Conservation (phyloP, 2,888 invertebrate genomes). For the Catotricha subobsoleta region DNA sequence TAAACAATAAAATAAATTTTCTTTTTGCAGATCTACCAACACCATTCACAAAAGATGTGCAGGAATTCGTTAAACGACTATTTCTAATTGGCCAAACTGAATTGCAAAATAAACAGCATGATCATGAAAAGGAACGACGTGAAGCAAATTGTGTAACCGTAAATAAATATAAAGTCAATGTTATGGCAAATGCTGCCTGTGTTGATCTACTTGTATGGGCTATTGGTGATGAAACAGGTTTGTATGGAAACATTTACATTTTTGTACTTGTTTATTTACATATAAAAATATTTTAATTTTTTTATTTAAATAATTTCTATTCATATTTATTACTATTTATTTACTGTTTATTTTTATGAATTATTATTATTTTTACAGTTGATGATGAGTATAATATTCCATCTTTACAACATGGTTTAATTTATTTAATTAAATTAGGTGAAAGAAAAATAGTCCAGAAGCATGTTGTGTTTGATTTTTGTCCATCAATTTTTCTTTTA, state of each 20-base stretch:
- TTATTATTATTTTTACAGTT: conserved; percentile 34
- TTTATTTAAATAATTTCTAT: background rate
- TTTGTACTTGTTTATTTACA: background rate
- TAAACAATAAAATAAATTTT: background rate
- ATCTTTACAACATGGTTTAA: conserved; percentile 53
- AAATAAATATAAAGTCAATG: conserved; percentile 84
- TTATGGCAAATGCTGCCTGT: conserved; percentile 93
- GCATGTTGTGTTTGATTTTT: too few relatives aligned
- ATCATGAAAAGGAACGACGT: conserved; percentile 65
- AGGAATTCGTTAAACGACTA: conserved; percentile 73
- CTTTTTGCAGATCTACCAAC: conserved; percentile 50
- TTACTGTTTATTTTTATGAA: conserved; percentile 1
- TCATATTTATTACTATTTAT: conserved; percentile 7
- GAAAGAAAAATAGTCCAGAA: conserved; percentile 22
- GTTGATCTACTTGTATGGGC: conserved; percentile 97
- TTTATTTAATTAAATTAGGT: conserved; percentile 41
- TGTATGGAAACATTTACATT: conserved; percentile 25
- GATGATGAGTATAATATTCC: conserved; percentile 52
- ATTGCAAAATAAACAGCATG: conserved; percentile 68
- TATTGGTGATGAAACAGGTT: conserved; percentile 90
- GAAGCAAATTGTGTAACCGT: conserved; percentile 65
- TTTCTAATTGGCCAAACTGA: conserved; percentile 89
- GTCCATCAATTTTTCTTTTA: conserved; percentile 8
- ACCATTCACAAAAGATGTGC: conserved; percentile 85
- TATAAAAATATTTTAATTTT: background rate